Percentiles rank a stretch among this genome's conserved stretches.
Conservation (phyloP, 2,888 invertebrate species). For the Agonopterix arenella region DNA sequence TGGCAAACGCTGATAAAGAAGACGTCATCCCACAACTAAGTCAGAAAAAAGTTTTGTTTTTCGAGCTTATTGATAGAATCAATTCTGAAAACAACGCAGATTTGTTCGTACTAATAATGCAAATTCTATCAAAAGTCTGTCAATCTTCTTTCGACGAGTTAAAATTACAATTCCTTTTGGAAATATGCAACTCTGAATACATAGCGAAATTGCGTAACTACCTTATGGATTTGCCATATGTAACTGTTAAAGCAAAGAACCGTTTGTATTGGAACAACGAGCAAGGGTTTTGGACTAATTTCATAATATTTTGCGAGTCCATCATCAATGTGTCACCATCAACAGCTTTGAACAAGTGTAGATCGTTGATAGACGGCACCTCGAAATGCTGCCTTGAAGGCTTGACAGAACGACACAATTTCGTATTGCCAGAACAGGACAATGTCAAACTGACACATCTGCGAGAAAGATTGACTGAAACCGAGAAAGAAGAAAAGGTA, state of each 20-base stretch:
- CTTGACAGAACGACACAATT: slow-evolving; percentile 33
- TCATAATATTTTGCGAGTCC: slow-evolving; percentile 42
- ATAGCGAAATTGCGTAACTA: slow-evolving; percentile 39
- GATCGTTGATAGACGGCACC: slow-evolving; percentile 42
- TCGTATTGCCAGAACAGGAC: slow-evolving; percentile 30
- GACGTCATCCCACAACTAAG: slow-evolving; percentile 46
- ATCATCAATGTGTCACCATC: slow-evolving; percentile 50
- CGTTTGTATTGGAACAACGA: slow-evolving; percentile 48
- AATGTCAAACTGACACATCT: slow-evolving; percentile 29
- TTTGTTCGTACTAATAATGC: slow-evolving; percentile 46
- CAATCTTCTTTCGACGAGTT: slow-evolving; percentile 44
- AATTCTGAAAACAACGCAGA: slow-evolving; percentile 32
- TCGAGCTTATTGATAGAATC: slow-evolving; percentile 30
- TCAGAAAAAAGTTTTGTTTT: slow-evolving; percentile 38
- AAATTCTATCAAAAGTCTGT: slow-evolving; percentile 51
- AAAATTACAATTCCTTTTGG: slow-evolving; percentile 42
- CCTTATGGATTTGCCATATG: slow-evolving; percentile 48
- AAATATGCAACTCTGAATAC: slow-evolving; percentile 50
- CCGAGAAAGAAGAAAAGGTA: slow-evolving; percentile 35
- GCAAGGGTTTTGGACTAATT: slow-evolving; percentile 50
- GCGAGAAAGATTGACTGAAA: slow-evolving; percentile 27
- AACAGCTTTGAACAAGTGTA: slow-evolving; percentile 42
- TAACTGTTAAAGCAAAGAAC: slow-evolving; percentile 20
- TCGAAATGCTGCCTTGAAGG: slow-evolving; percentile 39
- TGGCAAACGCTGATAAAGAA: slow-evolving; percentile 37